Evolutionary conservation across 2,888 invertebrate species (phyloP).

Genomic region (Lycophotia porphyrea): DNA sequence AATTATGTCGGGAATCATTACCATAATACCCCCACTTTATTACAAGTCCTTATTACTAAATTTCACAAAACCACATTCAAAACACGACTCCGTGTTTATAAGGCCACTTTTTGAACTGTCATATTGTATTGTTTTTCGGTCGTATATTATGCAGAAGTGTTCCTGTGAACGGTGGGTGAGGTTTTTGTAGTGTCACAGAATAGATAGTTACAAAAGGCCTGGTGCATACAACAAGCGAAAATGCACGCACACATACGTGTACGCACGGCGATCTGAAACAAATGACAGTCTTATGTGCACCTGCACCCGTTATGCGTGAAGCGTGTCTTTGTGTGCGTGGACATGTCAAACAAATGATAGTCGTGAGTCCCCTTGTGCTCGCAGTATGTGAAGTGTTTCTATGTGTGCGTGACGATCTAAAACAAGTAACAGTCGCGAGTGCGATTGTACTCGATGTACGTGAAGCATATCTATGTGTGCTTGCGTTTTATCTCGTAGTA

Average conservation of each 20-base stretch:
- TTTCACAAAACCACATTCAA: slow-evolving; percentile 58
- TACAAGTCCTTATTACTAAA: slow-evolving; percentile 58
- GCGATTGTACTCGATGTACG: not conserved
- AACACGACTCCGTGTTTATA: slow-evolving; percentile 57
- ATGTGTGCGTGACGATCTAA: not conserved
- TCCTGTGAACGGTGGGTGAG: slow-evolving; percentile 58
- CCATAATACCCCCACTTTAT: slow-evolving; percentile 59
- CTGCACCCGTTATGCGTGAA: not conserved
- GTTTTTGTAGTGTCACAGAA: slow-evolving; percentile 51
- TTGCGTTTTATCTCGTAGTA: too few relatives aligned
- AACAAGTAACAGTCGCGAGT: not conserved
- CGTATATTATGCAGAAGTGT: slow-evolving; percentile 66
- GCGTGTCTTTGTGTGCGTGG: not conserved
- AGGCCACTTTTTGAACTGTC: slow-evolving; percentile 63
- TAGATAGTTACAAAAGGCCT: not conserved
- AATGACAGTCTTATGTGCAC: not conserved
- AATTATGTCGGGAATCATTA: slow-evolving; percentile 52
- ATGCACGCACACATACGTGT: not conserved
- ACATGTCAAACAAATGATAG: not conserved
- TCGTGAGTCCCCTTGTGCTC: not conserved
- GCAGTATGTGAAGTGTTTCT: not conserved
- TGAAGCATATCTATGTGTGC: not conserved
- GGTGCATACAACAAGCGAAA: not conserved
- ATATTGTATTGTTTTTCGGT: slow-evolving; percentile 67
- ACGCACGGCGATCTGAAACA: not conserved